phyloP scores from a whole-genome alignment of 2,888 invertebrate species.

The Scaptomyza cyrtandrae region DNA sequence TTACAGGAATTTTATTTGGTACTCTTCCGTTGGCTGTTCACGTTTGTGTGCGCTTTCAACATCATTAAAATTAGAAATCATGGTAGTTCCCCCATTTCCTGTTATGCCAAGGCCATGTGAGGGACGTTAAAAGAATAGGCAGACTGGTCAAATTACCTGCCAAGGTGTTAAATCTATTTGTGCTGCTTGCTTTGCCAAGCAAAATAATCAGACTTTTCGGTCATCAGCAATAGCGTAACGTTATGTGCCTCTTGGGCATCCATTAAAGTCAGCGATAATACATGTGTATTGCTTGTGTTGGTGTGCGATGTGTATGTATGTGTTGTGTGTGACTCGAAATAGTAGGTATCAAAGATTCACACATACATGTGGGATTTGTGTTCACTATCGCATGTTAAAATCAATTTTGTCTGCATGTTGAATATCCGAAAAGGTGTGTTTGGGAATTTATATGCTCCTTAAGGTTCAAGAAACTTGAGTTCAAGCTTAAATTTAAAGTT shows the following conservation, averaged over 20 bases:
- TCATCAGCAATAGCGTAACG: conserved; percentile 12
- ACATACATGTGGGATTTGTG: conserved; percentile 16
- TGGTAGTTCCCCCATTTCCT: not conserved
- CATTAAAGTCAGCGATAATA: conserved; percentile 28
- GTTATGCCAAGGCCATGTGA: not conserved
- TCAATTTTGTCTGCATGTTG: conserved; percentile 46
- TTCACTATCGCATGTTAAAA: conserved; percentile 25
- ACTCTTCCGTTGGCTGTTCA: not conserved
- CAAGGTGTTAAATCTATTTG: conserved; percentile 74
- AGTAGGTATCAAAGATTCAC: conserved; percentile 11
- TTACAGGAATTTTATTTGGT: not conserved
- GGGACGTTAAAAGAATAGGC: not conserved
- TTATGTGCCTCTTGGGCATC: conserved; percentile 22
- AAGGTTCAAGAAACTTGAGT: conserved; percentile 64
- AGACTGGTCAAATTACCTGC: conserved; percentile 31
- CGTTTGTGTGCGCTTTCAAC: conserved; percentile 10
- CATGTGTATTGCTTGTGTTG: no score
- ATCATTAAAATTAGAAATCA: conserved; percentile 63
- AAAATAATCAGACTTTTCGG: conserved; percentile 58
- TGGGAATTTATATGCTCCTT: conserved; percentile 5
- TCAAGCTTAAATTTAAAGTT: conserved; percentile 36
- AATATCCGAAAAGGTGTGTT: conserved; percentile 27
- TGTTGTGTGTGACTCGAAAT: conserved; percentile 14
- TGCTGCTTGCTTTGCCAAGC: conserved; percentile 28
- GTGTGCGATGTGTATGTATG: conserved; percentile 3